Evolutionary conservation across 2,113 vertebrate genomes (phyloP), one percentile per base, ranked within the genome.

Genomic region (Indicator maculatus): DNA sequence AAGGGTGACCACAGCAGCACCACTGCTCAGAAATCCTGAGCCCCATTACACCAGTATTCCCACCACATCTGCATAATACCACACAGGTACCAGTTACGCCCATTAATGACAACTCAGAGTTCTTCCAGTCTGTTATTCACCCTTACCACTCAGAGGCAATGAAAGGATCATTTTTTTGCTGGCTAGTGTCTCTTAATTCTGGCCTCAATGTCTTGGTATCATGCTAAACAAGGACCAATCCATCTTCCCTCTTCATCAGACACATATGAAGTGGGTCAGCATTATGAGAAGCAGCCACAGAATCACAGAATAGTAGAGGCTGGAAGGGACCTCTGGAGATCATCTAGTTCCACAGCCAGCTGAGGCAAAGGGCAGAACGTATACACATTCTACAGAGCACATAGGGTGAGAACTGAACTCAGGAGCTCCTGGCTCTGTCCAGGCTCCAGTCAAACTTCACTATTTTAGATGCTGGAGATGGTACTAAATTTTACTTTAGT

Each of bases 391-490:
- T 53, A 6, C 7, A 47, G 30, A 75, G 39, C 6, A 31, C 28
- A 6, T 0, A 0, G 2, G 23, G 12, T 11, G 17, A 67, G 74
- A 59, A 50, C 27, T 0, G 9, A 67, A 47, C 2, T 31, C 74
- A 45, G 66, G 24, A 71, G 41, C 1, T 64, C 30, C 45, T 36
- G 38, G 5, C 64, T 77, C 73, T 50, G 47, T 56, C n/a, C 52
- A 36, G 60, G 36, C 44, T 60, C 17, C 65, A 44, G 31, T 20
- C 74, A 44, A 41, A 63, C 47, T 20, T 31, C 0, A 12, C 59
- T 8, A 20, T 30, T 24, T 38, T 8, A 50, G 44, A 53, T 47
- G 33, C 19, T 8, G 7, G 64, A n/a, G 52, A 31, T 4, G 4
- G 36, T 15, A 61, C 33, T 70, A 14, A 1, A 44, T 2, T 6